These are phyloP conservation scores for Parnassius glacialis DNA, from an alignment of 2,888 invertebrate species.

Conservation along the genomic window DNA sequence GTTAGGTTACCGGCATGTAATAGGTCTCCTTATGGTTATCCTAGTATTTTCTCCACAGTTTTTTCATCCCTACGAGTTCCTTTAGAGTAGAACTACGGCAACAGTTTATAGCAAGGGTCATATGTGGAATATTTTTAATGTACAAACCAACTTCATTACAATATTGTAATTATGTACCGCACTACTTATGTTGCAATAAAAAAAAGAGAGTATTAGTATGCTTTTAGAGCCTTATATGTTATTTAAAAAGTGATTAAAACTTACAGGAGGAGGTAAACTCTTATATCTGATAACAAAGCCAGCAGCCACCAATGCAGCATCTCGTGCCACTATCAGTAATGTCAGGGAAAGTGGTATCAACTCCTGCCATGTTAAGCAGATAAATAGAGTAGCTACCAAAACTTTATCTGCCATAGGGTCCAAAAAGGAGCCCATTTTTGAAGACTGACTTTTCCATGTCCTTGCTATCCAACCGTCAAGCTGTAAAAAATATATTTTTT, in stretches of 20 bases:
- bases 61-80: no score
- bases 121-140: no score
- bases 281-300: slow-evolving; percentile 95
- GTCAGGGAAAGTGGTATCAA: slow-evolving; percentile 92
- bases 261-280: slow-evolving; percentile 93
- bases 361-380: slow-evolving; percentile 91
- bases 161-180: no score
- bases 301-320: slow-evolving; percentile 89
- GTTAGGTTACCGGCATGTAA: no score
- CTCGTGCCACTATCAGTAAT: slow-evolving; percentile 90
- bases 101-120: no score
- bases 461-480: slow-evolving; percentile 98
- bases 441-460: slow-evolving; percentile 93
- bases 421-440: slow-evolving; percentile 95
- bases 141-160: no score
- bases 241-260: slow-evolving; percentile 43
- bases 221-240: no score
- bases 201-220: no score
- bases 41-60: no score
- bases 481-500: slow-evolving; percentile 63
- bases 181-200: no score
- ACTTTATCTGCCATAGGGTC: slow-evolving; percentile 99
- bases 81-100: no score
- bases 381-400: slow-evolving; percentile 92
- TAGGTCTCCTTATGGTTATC: no score